These are phyloP conservation scores for Echinarachnius parma DNA, from an alignment of 53 echinoderm and acorn worm genomes.

Conservation along the genomic window DNA sequence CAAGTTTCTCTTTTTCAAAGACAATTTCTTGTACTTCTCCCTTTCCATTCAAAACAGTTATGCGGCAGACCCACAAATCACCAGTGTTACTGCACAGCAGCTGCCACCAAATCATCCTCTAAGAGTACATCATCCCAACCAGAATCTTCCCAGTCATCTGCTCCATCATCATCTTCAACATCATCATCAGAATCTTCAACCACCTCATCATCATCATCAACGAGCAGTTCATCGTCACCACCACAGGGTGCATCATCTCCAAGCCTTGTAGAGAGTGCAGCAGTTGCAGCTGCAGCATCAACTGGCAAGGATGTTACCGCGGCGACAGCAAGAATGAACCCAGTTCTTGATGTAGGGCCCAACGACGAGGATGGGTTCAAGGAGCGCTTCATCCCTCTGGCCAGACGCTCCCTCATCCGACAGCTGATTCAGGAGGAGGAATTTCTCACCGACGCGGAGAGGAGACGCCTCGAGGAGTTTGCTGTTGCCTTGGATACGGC, in stretches of 20 bases:
- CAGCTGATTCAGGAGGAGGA: constrained; percentile 82
- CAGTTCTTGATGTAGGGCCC: constrained; percentile 54
- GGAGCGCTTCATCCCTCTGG: constrained; percentile 95
- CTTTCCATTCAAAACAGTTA: too few relatives aligned
- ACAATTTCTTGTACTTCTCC: too few relatives aligned
- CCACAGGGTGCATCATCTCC: background rate
- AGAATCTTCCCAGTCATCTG: background rate
- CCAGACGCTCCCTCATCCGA: constrained; percentile 77
- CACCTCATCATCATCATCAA: constrained; percentile 1
- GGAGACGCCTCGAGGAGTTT: constrained; percentile 84
- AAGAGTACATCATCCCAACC: background rate
- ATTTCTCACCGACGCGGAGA: constrained; percentile 61
- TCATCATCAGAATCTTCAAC: background rate
- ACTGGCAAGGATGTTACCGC: background rate
- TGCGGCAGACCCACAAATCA: background rate
- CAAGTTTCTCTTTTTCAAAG: too few relatives aligned
- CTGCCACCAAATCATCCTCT: constrained; percentile 1
- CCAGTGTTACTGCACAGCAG: constrained; percentile 25
- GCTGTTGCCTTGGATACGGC: constrained; percentile 83
- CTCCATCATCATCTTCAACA: constrained; percentile 9
- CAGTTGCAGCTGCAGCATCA: background rate
- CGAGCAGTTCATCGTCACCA: background rate
- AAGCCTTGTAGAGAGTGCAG: background rate
- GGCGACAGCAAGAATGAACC: constrained; percentile 49
- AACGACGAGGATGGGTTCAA: constrained; percentile 66